Percentiles rank a stretch among this genome's conserved stretches.
These are phyloP conservation scores for Drosophila formosana DNA, from an alignment of 2,888 invertebrate species.

Conservation along the genomic window DNA sequence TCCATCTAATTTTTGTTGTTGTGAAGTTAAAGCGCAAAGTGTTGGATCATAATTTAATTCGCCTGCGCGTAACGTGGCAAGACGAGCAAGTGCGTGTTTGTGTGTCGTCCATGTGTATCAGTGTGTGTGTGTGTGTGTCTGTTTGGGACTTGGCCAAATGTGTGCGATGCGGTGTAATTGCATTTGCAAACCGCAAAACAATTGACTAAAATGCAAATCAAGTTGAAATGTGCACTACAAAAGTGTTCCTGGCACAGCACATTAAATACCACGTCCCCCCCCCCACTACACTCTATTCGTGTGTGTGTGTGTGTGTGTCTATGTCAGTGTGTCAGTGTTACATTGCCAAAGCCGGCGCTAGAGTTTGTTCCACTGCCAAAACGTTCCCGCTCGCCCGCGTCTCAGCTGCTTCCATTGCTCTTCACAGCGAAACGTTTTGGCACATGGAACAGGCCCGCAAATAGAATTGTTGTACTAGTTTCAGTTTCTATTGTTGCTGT, in stretches of 20 bases:
- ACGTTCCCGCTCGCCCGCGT: background rate
- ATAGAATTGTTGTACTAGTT: slow-evolving; percentile 54
- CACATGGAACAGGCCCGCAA: slow-evolving; percentile 61
- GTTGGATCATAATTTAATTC: slow-evolving; percentile 44
- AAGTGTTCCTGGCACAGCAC: slow-evolving; percentile 36
- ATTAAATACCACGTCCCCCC: background rate
- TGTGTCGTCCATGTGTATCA: background rate
- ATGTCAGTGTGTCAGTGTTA: slow-evolving; percentile 76
- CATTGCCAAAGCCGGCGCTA: slow-evolving; percentile 73
- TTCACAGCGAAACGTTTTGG: slow-evolving; percentile 60
- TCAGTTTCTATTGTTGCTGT: slow-evolving; percentile 22
- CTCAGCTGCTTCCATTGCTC: slow-evolving; percentile 19
- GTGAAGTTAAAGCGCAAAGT: slow-evolving; percentile 4
- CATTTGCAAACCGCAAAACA: slow-evolving; percentile 46
- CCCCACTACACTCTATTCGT: background rate
- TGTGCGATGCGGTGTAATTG: slow-evolving; percentile 31
- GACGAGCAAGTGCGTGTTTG: slow-evolving; percentile 19
- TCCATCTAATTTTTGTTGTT: slow-evolving; percentile 3
- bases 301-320: slow-evolving; percentile 14
- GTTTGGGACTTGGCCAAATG: slow-evolving; percentile 22
- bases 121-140: slow-evolving; percentile 3
- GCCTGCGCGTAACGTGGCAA: slow-evolving; percentile 40
- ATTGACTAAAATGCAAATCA: slow-evolving; percentile 57
- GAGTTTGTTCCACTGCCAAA: slow-evolving; percentile 56
- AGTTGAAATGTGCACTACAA: slow-evolving; percentile 35